Base-by-base conservation (phyloP, 1,140 invertebrate genomes). In the Papilio polytes region DNA sequence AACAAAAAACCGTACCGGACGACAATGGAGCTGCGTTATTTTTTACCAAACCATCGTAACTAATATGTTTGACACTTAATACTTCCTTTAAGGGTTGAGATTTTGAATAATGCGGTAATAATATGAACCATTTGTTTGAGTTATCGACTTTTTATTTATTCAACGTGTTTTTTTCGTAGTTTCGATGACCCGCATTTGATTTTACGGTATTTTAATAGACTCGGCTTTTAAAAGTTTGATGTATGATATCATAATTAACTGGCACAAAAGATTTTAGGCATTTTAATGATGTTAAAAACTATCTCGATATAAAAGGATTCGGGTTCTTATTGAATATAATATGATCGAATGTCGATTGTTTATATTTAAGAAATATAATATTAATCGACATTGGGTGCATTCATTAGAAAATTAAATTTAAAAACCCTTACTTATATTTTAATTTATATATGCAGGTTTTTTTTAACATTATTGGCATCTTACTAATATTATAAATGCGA, bases 51-150 rank as follows among this genome's bases (percentile, higher is more conserved):
- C 51, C 63, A 70, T 90, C 87, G 86, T 89, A 90, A 88, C 90
- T 90, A 89, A 90, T 88, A 88, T 84, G 85, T 88, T 84, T 90
- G 89, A 91, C 90, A 92, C 88, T 82, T 90, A 92, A 92, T 92
- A 92, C 90, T 92, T 92, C 90, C 89, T 90, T 80, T 59, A 73
- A 78, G 85, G 83, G 85, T 86, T 82, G 85, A 85, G 85, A 85
- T 87, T 89, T 86, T 88, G 86, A 87, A 89, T 91, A 86, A 90
- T 88, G 84, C 66, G 76, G 80, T 84, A 85, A 88, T 87, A 90
- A 83, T 86, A 84, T 59, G 81, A 83, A 74, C 85, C 88, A 90
- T 89, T 91, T 86, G 85, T 89, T 86, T 91, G 87, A 91, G 85
- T 90, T 90, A 90, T 89, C 81, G 44, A 26, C 77, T 82, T 78